These are phyloP conservation scores for Corvus hawaiiensis DNA, from an alignment of 2,113 vertebrate genomes.

Conservation along the genomic window DNA sequence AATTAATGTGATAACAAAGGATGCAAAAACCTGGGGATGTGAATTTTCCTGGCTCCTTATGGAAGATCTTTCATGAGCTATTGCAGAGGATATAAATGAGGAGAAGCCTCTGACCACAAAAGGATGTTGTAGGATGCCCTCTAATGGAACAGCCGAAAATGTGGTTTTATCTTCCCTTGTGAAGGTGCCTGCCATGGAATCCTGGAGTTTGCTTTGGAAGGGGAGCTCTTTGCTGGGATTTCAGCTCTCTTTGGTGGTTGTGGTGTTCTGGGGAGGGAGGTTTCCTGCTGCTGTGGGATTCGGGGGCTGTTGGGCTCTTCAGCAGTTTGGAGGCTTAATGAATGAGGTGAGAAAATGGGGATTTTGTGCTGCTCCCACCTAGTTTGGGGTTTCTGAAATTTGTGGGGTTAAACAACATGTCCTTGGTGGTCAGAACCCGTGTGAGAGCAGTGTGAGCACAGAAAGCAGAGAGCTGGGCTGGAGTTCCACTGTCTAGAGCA, in stretches of 20 bases:
- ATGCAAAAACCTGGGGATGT: background rate
- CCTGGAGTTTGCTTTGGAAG: background rate
- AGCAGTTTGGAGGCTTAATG: background rate
- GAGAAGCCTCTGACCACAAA: background rate
- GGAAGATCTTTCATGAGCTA: background rate
- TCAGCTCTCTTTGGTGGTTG: background rate
- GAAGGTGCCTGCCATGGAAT: background rate
- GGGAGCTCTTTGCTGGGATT: background rate
- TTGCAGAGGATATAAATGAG: background rate
- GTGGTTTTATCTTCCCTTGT: background rate
- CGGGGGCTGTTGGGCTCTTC: background rate
- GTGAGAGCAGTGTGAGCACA: background rate
- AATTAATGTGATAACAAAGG: background rate
- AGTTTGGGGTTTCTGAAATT: background rate
- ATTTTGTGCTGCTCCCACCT: background rate
- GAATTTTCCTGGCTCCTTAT: background rate
- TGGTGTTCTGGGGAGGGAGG: background rate
- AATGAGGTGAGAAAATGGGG: background rate
- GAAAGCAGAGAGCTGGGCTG: background rate
- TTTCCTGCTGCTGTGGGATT: background rate
- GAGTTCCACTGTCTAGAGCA: background rate
- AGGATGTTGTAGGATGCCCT: conserved; percentile 54
- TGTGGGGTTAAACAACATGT: background rate
- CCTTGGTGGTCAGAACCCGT: background rate
- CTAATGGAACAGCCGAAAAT: conserved; percentile 47